phyloP scores from a whole-genome alignment of 1,140 invertebrate genomes.

The Sycophila sp. region DNA sequence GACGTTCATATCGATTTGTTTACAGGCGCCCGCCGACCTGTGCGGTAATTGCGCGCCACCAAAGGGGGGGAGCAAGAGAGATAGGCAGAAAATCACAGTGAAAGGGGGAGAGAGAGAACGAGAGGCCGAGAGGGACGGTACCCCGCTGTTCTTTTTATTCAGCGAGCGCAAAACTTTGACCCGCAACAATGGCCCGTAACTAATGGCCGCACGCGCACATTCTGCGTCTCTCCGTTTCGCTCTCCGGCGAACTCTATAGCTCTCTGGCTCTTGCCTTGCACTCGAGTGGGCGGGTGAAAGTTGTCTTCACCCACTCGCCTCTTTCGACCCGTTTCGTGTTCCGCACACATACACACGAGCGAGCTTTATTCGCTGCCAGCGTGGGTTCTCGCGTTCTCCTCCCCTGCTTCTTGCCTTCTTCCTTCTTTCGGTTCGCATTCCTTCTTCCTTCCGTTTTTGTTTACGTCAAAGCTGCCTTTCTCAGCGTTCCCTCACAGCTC shows the following conservation, averaged over 20 bases:
- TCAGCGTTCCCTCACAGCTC: too few species aligned
- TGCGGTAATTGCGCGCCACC: conserved; percentile 12
- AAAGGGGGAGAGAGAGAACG: too few species aligned
- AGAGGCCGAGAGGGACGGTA: too few species aligned
- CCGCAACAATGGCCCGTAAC: conserved; percentile 40
- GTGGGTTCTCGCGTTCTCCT: neutral
- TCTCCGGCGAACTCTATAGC: too few species aligned
- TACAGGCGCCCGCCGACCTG: conserved; percentile 23
- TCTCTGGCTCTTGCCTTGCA: too few species aligned
- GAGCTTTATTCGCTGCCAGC: too few species aligned
- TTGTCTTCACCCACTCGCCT: conserved; percentile 45
- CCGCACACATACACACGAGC: too few species aligned
- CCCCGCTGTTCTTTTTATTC: conserved; percentile 11
- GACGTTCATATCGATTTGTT: conserved; percentile 29
- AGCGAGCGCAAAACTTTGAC: conserved; percentile 26
- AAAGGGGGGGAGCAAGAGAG: neutral
- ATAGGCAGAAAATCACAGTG: too few species aligned
- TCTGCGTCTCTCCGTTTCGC: conserved; percentile 12
- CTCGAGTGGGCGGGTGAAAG: conserved; percentile 57
- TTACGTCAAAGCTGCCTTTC: too few species aligned
- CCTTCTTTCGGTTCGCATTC: neutral
- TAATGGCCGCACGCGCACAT: conserved; percentile 32
- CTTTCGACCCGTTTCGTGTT: conserved; percentile 23
- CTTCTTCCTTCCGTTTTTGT: too few species aligned
- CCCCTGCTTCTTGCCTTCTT: neutral